phyloP scores from a whole-genome alignment of 2,888 invertebrate genomes.

The Callyntrura guangdongensis region DNA sequence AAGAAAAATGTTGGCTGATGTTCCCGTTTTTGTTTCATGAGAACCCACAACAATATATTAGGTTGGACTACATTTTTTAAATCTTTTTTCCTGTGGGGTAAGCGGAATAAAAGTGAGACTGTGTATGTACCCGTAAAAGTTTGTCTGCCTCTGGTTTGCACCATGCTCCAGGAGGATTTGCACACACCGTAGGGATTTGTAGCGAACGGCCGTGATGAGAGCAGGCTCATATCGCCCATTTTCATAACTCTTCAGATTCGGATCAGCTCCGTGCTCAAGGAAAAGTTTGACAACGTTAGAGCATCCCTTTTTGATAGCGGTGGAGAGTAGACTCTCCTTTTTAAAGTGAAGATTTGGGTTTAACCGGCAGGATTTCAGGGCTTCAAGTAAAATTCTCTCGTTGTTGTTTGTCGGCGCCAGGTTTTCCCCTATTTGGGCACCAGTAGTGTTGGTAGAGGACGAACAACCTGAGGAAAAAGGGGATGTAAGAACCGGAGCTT shows the following conservation, averaged over 20 bases:
- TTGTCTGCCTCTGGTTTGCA: conserved; percentile 74
- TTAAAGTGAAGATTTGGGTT: conserved; percentile 81
- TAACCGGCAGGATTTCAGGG: conserved; percentile 58
- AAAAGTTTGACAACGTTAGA: conserved; percentile 77
- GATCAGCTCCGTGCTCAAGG: conserved; percentile 80
- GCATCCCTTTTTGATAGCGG: conserved; percentile 77
- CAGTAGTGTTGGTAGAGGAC: conserved; percentile 29
- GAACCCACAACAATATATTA: no score
- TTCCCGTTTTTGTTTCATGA: no score
- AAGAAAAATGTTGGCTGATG: no score
- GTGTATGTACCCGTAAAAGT: conserved; percentile 83
- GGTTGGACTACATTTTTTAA: no score
- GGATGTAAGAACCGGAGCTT: conserved; percentile 22
- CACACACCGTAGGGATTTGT: conserved; percentile 77
- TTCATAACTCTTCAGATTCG: conserved; percentile 82
- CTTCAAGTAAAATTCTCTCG: conserved; percentile 44
- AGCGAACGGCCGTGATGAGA: conserved; percentile 82
- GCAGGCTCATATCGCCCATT: conserved; percentile 83
- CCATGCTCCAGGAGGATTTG: conserved; percentile 80
- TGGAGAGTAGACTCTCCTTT: conserved; percentile 80
- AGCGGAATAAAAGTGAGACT: neutral
- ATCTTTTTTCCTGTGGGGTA: no score
- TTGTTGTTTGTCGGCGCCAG: neutral
- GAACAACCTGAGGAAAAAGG: neutral
- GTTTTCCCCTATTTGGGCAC: no score